phyloP scores from a whole-genome alignment of 2,113 vertebrate species.

The Pyrgilauda ruficollis region DNA sequence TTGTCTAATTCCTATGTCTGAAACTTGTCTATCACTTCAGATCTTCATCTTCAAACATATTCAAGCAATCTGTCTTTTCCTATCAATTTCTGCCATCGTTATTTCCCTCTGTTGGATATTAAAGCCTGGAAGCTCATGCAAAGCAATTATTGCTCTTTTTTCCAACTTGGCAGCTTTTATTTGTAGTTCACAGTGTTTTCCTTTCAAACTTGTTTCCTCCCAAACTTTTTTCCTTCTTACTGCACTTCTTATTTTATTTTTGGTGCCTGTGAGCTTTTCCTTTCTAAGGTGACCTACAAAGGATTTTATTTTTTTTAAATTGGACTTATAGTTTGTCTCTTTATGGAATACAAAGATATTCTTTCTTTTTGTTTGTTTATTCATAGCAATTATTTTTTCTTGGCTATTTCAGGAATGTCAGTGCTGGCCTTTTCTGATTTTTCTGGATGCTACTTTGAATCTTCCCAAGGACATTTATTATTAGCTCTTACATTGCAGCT shows the following conservation, averaged over 20 bases:
- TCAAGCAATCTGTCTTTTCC: not conserved
- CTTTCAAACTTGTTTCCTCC: not conserved
- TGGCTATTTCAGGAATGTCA: constrained; percentile 48
- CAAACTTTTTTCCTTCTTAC: not conserved
- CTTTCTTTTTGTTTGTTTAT: constrained; percentile 49
- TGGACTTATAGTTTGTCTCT: not conserved
- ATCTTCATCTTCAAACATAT: not conserved
- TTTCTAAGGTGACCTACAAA: constrained; percentile 30
- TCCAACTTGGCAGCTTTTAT: not conserved
- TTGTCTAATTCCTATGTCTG: not conserved
- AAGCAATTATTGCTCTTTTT: not conserved
- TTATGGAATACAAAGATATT: constrained; percentile 18
- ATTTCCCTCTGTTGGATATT: not conserved
- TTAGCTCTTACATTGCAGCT: constrained; percentile 55
- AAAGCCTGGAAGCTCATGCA: not conserved
- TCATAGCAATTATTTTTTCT: constrained; percentile 29
- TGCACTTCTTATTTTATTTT: not conserved
- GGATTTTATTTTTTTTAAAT: not conserved
- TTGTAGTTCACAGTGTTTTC: not conserved
- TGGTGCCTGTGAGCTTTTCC: not conserved
- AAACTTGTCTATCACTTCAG: not conserved
- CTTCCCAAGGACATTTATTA: constrained; percentile 60
- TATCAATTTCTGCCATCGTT: not conserved
- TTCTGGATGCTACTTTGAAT: constrained; percentile 48
- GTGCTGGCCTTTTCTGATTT: constrained; percentile 36